These are phyloP conservation scores for Drosophila infuscata DNA, from an alignment of 2,888 invertebrate genomes.

Conservation along the genomic window DNA sequence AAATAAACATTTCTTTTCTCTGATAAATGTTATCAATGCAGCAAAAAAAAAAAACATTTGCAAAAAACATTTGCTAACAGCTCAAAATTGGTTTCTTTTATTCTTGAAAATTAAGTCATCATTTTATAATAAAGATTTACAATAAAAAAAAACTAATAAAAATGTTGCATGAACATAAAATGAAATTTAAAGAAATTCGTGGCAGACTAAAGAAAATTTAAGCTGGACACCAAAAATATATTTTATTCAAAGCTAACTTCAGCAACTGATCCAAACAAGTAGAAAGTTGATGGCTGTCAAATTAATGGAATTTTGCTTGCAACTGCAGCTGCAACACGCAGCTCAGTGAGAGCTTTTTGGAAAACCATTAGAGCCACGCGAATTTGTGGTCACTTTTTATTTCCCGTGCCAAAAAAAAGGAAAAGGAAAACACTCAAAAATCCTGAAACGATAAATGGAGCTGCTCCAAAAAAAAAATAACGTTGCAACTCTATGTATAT, in stretches of 20 bases:
- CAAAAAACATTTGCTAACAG: background rate
- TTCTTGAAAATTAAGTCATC: background rate
- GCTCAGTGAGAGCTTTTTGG: slow-evolving; percentile 1
- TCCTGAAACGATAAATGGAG: background rate
- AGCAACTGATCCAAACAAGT: background rate
- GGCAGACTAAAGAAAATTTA: background rate
- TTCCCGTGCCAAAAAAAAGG: background rate
- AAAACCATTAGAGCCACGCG: slow-evolving; percentile 6
- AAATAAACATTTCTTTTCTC: background rate
- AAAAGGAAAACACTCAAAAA: background rate
- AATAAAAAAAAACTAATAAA: too few relatives aligned
- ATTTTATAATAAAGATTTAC: background rate
- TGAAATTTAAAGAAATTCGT: background rate
- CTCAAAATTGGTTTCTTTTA: background rate
- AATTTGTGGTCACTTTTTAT: slow-evolving; percentile 17
- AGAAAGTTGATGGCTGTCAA: background rate
- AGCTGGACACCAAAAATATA: background rate
- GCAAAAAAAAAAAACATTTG: too few relatives aligned
- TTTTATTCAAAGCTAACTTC: background rate
- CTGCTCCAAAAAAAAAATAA: background rate
- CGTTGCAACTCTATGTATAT: background rate
- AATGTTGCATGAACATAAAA: background rate
- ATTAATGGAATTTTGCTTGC: slow-evolving; percentile 6
- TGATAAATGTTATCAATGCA: background rate
- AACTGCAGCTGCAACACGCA: slow-evolving; percentile 2